Evolutionary conservation across 2,113 vertebrate genomes (phyloP), one percentile per base, ranked within the genome.

Genomic region (Bos javanicus): DNA sequence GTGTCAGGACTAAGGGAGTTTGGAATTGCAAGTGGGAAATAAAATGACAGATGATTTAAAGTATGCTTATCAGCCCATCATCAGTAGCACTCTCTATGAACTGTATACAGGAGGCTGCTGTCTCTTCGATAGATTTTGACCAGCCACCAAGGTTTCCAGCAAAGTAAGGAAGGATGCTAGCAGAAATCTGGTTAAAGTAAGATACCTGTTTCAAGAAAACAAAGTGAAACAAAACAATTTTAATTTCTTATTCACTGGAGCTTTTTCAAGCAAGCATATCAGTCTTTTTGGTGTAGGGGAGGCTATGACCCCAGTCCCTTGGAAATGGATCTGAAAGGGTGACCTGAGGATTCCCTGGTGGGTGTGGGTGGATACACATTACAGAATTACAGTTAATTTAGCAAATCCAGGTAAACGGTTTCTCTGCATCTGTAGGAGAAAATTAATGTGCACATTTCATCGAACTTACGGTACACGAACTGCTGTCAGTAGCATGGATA

Each of bases 111-210:
- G 98, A 98, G 80, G 97, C 96, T 85, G 99, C 99, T 14, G 98
- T 98, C 54, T 99, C 98, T 97, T 99, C 99, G 96, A 99, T 99
- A 80, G 99, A 99, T 95, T 99, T 99, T 74, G 99, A 99, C 98
- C 98, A 99, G 91, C 99, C 99, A 67, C 98, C 98, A 62, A 99
- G 96, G 97, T 98, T 98, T 97, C 98, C 99, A 95, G 98, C 98
- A 76, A 99, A 98, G 87, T 98, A 99, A 36, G 98, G 98, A 92
- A 98, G 97, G 81, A 98, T 94, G 87, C 98, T 98, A 74, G 98
- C 97, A 43, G 99, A 99, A 86, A 98, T 97, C 98, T 98, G 99
- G 92, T 98, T 98, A 96, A 99, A 98, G 96, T 99, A 99, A 83
- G 98, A 98, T 43, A 99, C 98, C 99, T 99, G 98, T 98, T 96